Conservation (phyloP, 2,113 vertebrate genomes). For the Hyaena hyaena region DNA sequence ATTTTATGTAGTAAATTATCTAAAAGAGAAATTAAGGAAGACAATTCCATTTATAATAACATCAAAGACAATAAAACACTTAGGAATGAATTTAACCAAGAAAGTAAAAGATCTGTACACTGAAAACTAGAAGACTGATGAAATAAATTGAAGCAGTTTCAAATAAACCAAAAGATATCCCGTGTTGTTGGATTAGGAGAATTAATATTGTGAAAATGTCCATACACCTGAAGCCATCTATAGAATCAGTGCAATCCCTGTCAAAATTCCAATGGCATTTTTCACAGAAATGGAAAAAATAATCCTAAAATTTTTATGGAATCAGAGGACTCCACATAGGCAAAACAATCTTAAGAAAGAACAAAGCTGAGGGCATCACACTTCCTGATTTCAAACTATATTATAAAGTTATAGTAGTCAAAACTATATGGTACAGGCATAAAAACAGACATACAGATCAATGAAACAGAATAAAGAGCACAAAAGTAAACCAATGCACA, state of each 20-base stretch:
- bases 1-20: background rate
- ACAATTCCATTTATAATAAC: background rate
- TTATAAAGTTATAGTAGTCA: background rate
- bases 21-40: constrained; percentile 9
- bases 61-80: background rate
- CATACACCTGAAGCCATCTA: background rate
- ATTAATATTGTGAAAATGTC: background rate
- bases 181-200: background rate
- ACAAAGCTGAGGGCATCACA: background rate
- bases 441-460: background rate
- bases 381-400: background rate
- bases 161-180: background rate
- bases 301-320: background rate
- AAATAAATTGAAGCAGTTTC: background rate
- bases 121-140: background rate
- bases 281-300: background rate
- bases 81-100: background rate
- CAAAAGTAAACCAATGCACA: background rate
- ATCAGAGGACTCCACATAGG: background rate
- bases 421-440: background rate
- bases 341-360: background rate
- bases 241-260: background rate
- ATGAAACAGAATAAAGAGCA: background rate
- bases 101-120: background rate
- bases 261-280: background rate